Conservation (phyloP, 2,888 invertebrate genomes). For the Patella caerulea region DNA sequence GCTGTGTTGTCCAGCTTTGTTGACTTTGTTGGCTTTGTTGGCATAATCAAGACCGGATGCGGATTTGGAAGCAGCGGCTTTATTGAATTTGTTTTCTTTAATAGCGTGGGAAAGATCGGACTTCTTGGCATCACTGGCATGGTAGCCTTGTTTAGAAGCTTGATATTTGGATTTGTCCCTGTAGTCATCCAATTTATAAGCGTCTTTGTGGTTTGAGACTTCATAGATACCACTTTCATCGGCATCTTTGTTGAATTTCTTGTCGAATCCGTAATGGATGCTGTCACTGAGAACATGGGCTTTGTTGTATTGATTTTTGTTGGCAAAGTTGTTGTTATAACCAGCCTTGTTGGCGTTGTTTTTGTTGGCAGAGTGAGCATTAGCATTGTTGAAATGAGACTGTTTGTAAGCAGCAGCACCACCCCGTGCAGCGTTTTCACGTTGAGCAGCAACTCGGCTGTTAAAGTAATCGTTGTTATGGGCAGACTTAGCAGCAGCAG, state of each 20-base stretch:
- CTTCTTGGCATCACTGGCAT: slow-evolving; percentile 26
- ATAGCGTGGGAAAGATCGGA: slow-evolving; percentile 29
- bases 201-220: slow-evolving; percentile 30
- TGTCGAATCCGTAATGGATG: slow-evolving; percentile 33
- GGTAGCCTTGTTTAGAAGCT: slow-evolving; percentile 25
- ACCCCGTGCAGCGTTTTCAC: slow-evolving; percentile 1
- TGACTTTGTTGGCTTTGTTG: slow-evolving; percentile 26
- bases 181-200: slow-evolving; percentile 28
- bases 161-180: slow-evolving; percentile 30
- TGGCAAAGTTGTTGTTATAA: slow-evolving; percentile 31
- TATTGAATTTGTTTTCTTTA: slow-evolving; percentile 33
- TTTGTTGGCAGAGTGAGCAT: slow-evolving; percentile 18
- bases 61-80: slow-evolving; percentile 33
- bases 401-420: slow-evolving; percentile 1
- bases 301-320: slow-evolving; percentile 32
- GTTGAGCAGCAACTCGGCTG: not conserved
- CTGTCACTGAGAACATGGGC: slow-evolving; percentile 31
- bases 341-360: slow-evolving; percentile 29
- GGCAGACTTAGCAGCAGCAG: slow-evolving; percentile 1
- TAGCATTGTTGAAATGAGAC: not conserved
- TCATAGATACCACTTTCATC: slow-evolving; percentile 24
- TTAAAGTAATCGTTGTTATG: not conserved
- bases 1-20: slow-evolving; percentile 34
- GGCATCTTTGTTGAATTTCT: slow-evolving; percentile 31
- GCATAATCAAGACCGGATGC: slow-evolving; percentile 32